Conservation (phyloP, 2,113 vertebrate species). For the Grallaria varia region DNA sequence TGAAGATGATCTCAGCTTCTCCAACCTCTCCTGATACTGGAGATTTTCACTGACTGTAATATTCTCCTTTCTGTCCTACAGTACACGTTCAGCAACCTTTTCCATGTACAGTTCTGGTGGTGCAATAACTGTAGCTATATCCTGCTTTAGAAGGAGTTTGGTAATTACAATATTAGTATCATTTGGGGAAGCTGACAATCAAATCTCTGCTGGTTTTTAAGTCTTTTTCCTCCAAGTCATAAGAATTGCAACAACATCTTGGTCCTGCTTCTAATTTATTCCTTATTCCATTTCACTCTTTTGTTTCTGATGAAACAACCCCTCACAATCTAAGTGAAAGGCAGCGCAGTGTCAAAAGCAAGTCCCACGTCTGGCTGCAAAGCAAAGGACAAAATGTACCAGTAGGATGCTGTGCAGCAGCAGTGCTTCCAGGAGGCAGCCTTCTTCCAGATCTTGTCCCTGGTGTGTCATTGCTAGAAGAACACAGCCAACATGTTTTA, state of each 20-base stretch:
- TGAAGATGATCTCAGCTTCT: neutral
- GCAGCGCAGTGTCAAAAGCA: neutral
- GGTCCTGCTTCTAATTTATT: neutral
- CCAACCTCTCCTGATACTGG: neutral
- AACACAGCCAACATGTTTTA: slow-evolving; percentile 5
- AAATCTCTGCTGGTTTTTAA: neutral
- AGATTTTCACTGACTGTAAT: neutral
- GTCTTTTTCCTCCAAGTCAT: neutral
- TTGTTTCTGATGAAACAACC: slow-evolving; percentile 9
- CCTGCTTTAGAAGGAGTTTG: neutral
- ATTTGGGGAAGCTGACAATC: neutral
- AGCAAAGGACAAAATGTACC: slow-evolving; percentile 42
- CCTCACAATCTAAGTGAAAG: slow-evolving; percentile 7
- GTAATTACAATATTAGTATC: neutral
- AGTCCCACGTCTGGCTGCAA: neutral
- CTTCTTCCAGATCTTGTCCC: slow-evolving; percentile 12
- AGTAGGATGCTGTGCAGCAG: slow-evolving; percentile 18
- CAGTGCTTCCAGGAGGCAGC: slow-evolving; percentile 24
- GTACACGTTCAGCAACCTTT: neutral
- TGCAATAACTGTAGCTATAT: neutral
- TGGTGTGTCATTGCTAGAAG: neutral
- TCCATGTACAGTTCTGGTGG: neutral
- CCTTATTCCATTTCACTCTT: neutral
- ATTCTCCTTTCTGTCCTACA: neutral
- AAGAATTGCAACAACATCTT: neutral